Evolutionary conservation across 2,888 invertebrate genomes (phyloP).

Genomic region (Caenorhabditis becei): DNA sequence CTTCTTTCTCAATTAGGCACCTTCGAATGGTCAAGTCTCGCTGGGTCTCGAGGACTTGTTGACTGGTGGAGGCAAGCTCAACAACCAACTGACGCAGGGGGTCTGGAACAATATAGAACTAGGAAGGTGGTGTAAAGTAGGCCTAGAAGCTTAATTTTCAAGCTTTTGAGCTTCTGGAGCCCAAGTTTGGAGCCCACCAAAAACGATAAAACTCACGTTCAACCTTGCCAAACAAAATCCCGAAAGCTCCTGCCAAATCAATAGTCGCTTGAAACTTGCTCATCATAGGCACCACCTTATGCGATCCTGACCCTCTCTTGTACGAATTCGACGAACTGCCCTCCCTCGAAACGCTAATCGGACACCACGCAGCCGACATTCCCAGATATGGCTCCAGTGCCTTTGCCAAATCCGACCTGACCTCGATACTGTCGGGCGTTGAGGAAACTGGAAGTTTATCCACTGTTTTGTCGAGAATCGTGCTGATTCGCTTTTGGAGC

Average conservation of each 20-base stretch:
- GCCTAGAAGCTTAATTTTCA: too few relatives aligned
- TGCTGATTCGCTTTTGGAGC: conserved; percentile 74
- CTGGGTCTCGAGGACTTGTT: conserved; percentile 87
- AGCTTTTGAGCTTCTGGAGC: neutral
- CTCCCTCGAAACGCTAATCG: conserved; percentile 57
- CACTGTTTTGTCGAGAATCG: conserved; percentile 50
- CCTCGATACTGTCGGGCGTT: conserved; percentile 52
- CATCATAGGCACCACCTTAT: conserved; percentile 59
- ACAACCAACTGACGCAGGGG: conserved; percentile 57
- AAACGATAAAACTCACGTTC: conserved; percentile 64
- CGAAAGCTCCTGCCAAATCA: conserved; percentile 79
- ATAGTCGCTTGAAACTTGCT: conserved; percentile 74
- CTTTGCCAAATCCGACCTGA: conserved; percentile 62
- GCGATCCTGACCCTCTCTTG: conserved; percentile 61
- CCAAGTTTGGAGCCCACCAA: conserved; percentile 23
- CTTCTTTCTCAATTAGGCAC: conserved; percentile 81
- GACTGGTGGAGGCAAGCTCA: conserved; percentile 71
- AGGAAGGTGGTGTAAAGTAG: too few relatives aligned
- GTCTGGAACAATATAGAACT: conserved; percentile 40
- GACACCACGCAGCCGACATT: conserved; percentile 70
- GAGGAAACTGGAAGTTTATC: conserved; percentile 46
- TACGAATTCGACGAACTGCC: conserved; percentile 61
- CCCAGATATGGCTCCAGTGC: conserved; percentile 68
- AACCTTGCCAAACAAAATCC: conserved; percentile 76
- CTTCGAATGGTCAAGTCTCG: conserved; percentile 87